Evolutionary conservation across 1,140 invertebrate genomes (phyloP).

Genomic region (Drosophila rhopaloa): DNA sequence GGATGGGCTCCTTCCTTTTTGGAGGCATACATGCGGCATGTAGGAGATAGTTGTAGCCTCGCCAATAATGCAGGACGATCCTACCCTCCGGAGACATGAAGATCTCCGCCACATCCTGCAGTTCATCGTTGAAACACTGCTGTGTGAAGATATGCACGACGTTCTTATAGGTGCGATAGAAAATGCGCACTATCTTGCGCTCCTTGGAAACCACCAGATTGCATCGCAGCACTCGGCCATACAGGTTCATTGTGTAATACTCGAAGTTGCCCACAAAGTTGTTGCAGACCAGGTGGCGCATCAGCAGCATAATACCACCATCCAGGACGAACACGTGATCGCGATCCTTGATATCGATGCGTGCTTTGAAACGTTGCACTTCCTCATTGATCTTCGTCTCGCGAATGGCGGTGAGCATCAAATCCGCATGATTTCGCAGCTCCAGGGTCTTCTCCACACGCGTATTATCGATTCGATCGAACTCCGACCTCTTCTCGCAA

Average conservation of each 20-base stretch:
- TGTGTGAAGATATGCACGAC: slow-evolving; percentile 60
- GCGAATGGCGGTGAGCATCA: slow-evolving; percentile 57
- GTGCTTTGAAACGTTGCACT: slow-evolving; percentile 69
- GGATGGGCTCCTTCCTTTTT: slow-evolving; percentile 37
- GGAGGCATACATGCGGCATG: slow-evolving; percentile 59
- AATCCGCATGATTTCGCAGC: slow-evolving; percentile 64
- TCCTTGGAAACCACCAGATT: slow-evolving; percentile 65
- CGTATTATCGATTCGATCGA: slow-evolving; percentile 71
- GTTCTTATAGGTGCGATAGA: slow-evolving; percentile 72
- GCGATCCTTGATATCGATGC: slow-evolving; percentile 72
- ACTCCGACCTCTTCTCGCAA: slow-evolving; percentile 72
- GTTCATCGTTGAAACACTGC: slow-evolving; percentile 77
- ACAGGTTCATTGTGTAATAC: slow-evolving; percentile 78
- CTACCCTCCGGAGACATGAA: slow-evolving; percentile 62
- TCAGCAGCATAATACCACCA: slow-evolving; percentile 72
- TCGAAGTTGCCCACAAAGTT: slow-evolving; percentile 70
- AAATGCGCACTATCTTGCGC: slow-evolving; percentile 71
- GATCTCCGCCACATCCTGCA: slow-evolving; percentile 74
- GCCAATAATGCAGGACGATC: slow-evolving; percentile 73
- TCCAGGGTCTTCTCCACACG: slow-evolving; percentile 66
- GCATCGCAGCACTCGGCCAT: slow-evolving; percentile 66
- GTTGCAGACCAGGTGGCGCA: slow-evolving; percentile 69
- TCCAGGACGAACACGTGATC: slow-evolving; percentile 73
- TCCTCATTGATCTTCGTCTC: slow-evolving; percentile 74
- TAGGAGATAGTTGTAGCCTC: slow-evolving; percentile 67